Conservation (phyloP, 2,113 vertebrate species). For the Scytalopus superciliaris region DNA sequence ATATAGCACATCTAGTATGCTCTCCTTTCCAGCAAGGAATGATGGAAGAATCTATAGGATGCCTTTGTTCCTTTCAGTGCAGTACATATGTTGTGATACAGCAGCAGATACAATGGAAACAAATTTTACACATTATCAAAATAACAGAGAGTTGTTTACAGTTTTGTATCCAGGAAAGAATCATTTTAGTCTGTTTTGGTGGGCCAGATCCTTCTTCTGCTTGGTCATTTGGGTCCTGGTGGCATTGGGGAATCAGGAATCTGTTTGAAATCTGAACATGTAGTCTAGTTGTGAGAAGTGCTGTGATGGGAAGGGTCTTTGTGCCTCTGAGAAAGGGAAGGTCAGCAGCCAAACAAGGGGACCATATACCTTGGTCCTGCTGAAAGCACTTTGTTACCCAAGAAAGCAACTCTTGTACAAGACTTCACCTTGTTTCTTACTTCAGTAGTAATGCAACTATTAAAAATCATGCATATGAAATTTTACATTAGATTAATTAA, state of each 20-base stretch:
- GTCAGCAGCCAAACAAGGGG: background rate
- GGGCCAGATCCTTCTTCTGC: background rate
- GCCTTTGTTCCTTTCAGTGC: background rate
- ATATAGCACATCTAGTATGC: rapidly evolving
- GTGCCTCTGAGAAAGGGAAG: background rate
- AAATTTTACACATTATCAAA: background rate
- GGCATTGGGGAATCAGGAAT: too few relatives aligned
- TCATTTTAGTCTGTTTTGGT: rapidly evolving
- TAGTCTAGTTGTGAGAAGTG: background rate
- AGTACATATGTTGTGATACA: rapidly evolving
- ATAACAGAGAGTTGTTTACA: background rate
- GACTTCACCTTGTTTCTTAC: background rate
- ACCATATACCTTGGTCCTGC: background rate
- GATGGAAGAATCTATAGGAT: background rate
- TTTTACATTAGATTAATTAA: background rate
- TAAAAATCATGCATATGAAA: background rate
- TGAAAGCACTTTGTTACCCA: too few relatives aligned
- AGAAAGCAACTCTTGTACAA: background rate
- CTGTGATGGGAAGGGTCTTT: background rate
- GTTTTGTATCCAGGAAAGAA: background rate
- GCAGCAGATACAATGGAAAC: rapidly evolving
- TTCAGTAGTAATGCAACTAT: background rate
- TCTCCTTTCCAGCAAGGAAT: background rate
- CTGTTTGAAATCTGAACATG: background rate
- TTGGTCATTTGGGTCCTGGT: background rate